These are phyloP conservation scores for Platygyra sinensis DNA, from an alignment of 64 coral and sea anemone genomes.

Conservation along the genomic window DNA sequence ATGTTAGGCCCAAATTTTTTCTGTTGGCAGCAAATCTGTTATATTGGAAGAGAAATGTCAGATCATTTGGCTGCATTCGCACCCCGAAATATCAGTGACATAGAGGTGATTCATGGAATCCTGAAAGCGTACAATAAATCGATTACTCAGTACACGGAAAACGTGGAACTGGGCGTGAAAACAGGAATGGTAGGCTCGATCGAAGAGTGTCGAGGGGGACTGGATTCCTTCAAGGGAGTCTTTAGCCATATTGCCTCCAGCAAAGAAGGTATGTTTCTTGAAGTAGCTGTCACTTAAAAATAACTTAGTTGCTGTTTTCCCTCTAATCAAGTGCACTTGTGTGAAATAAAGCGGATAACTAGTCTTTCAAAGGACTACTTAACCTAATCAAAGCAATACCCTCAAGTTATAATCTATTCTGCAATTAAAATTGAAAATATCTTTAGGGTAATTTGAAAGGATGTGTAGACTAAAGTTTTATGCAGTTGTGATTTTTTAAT, in stretches of 20 bases:
- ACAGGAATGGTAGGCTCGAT: slow-evolving; percentile 82
- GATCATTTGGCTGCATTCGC: slow-evolving; percentile 31
- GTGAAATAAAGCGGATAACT: too few species aligned
- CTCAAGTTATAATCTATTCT: too few species aligned
- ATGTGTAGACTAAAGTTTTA: not conserved
- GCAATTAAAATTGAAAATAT: too few species aligned
- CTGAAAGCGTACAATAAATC: slow-evolving; percentile 64
- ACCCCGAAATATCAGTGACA: slow-evolving; percentile 49
- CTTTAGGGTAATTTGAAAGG: too few species aligned
- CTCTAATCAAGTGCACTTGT: too few species aligned
- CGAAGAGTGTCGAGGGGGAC: slow-evolving; percentile 71
- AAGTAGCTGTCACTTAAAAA: too few species aligned
- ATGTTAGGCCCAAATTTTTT: slow-evolving; percentile 95
- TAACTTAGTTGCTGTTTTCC: too few species aligned
- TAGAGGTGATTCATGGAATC: slow-evolving; percentile 53
- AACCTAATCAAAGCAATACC: too few species aligned
- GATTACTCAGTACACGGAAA: slow-evolving; percentile 66
- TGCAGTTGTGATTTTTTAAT: too few species aligned
- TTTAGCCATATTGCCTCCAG: slow-evolving; percentile 24
- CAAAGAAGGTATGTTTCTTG: slow-evolving; percentile 20
- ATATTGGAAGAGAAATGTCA: slow-evolving; percentile 20
- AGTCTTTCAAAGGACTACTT: too few species aligned
- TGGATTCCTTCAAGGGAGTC: slow-evolving; percentile 34
- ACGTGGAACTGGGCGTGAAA: slow-evolving; percentile 75
- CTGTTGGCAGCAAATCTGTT: slow-evolving; percentile 80